A percentile compares a stretch with the other conserved stretches of the same genome.
Conservation (phyloP, 2,113 vertebrate genomes). For the Corythornis vintsioides region DNA sequence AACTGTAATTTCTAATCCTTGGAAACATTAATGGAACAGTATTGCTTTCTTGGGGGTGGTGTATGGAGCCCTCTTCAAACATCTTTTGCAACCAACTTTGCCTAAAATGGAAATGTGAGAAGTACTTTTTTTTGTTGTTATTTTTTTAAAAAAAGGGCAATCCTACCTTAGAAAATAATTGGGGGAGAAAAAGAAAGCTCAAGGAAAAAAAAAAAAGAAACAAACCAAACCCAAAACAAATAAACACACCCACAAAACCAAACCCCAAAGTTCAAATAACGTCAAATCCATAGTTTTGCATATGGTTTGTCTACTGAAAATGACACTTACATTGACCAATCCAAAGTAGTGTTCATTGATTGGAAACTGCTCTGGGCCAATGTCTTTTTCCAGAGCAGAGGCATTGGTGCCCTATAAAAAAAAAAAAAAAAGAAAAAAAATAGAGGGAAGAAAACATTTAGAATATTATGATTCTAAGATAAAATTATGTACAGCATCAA, state of each 20-base stretch:
- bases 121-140: neutral
- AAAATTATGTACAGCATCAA: neutral
- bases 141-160: neutral
- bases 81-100: neutral
- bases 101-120: neutral
- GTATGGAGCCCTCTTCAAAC: neutral
- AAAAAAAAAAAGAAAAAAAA: neutral
- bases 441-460: neutral
- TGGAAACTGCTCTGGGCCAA: constrained; percentile 98
- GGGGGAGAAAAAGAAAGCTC: no score
- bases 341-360: constrained; percentile 99
- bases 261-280: neutral
- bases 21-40: neutral
- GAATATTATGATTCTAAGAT: neutral
- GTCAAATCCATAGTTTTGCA: neutral
- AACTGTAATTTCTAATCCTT: neutral
- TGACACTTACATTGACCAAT: constrained; percentile 94
- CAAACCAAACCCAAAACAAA: no score
- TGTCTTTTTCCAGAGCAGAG: constrained; percentile 99
- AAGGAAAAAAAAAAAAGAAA: neutral
- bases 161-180: neutral
- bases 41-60: neutral
- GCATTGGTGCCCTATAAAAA: constrained; percentile 95
- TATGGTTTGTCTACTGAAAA: neutral
- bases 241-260: no score